These are phyloP conservation scores for Lepidocyrtinus sp. DNA, from an alignment of 2,888 invertebrate genomes.

Conservation along the genomic window DNA sequence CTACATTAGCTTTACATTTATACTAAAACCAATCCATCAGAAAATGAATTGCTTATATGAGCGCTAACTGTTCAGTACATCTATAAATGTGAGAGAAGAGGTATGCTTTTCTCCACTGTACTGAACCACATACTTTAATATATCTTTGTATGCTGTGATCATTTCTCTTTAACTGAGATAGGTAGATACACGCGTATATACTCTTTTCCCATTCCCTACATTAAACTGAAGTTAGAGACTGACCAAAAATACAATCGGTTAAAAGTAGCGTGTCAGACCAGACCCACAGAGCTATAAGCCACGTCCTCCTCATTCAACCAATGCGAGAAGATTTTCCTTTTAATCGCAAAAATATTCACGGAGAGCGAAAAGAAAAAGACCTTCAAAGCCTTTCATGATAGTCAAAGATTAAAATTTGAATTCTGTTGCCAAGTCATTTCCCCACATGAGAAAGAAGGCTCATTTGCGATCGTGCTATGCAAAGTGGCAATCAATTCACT, in stretches of 20 bases:
- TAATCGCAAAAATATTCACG: slow-evolving; percentile 1
- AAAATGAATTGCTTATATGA: neutral
- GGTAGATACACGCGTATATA: neutral
- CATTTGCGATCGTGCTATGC: too few species aligned
- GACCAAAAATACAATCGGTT: neutral
- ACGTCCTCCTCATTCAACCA: slow-evolving; percentile 47
- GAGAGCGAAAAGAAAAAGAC: neutral
- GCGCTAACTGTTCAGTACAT: neutral
- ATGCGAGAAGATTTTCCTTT: slow-evolving; percentile 26
- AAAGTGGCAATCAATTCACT: too few species aligned
- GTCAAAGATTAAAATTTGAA: neutral
- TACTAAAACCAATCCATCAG: slow-evolving; percentile 26
- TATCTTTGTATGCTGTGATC: neutral
- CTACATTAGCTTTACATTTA: slow-evolving; percentile 50
- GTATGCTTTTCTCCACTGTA: too few species aligned
- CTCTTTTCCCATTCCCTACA: too few species aligned
- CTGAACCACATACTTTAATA: too few species aligned
- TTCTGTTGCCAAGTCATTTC: slow-evolving; percentile 17
- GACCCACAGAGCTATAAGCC: slow-evolving; percentile 25
- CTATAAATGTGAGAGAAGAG: neutral
- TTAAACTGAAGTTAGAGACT: neutral
- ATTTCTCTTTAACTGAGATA: neutral
- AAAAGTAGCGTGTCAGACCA: slow-evolving; percentile 20
- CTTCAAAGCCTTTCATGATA: slow-evolving; percentile 1
- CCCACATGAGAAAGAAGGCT: too few species aligned